These are phyloP conservation scores for Montipora efflorescens DNA, from an alignment of 64 coral and sea anemone species.

Conservation along the genomic window DNA sequence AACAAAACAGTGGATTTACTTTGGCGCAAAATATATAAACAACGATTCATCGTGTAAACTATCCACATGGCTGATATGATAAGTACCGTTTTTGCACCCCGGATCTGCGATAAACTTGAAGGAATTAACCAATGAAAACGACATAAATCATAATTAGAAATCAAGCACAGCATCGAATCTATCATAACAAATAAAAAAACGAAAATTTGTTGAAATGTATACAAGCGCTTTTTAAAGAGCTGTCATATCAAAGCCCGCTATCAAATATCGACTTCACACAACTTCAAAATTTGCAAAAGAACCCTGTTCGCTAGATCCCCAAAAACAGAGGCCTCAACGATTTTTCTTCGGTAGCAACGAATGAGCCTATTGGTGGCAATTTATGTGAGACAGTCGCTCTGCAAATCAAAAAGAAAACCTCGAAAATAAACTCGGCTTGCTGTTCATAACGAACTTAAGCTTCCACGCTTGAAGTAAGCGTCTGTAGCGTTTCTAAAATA, in stretches of 20 bases:
- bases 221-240: background rate
- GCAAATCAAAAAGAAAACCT: background rate
- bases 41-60: background rate
- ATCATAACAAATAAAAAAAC: background rate
- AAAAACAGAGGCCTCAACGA: background rate
- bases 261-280: slow-evolving; percentile 35
- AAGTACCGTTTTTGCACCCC: background rate
- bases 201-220: slow-evolving; percentile 10
- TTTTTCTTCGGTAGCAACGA: background rate
- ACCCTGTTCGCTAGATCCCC: slow-evolving; percentile 30
- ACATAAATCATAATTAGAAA: background rate
- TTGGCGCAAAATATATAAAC: too few relatives aligned
- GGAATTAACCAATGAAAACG: background rate
- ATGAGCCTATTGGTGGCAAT: background rate
- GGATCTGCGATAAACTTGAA: background rate
- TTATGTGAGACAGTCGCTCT: background rate
- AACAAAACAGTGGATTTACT: too few relatives aligned
- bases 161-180: background rate
- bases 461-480: too few relatives aligned
- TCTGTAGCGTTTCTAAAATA: background rate
- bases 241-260: background rate
- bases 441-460: slow-evolving; percentile 8
- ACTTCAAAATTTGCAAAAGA: slow-evolving; percentile 22
- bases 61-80: background rate
- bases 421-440: background rate